A percentile compares a stretch with the other conserved stretches of the same genome.
phyloP scores from a whole-genome alignment of 2,797 vertebrate genomes.

The Sebastes paucispinis region DNA sequence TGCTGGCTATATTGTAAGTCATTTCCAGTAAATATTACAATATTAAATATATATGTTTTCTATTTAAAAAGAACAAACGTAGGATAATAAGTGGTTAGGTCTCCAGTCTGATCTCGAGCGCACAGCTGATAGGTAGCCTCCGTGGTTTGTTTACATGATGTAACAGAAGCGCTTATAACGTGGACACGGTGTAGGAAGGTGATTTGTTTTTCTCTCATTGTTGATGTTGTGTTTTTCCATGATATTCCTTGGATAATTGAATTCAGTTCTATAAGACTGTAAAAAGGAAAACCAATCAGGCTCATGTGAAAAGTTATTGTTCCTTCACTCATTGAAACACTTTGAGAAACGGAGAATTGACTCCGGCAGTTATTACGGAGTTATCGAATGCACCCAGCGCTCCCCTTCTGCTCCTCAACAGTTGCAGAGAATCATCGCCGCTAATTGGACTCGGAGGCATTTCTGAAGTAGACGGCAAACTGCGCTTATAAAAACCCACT shows the following conservation, averaged over 20 bases:
- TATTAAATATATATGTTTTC: too few relatives aligned
- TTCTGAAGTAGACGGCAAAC: slow-evolving; percentile 42
- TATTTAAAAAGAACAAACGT: too few relatives aligned
- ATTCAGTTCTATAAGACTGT: slow-evolving; percentile 1
- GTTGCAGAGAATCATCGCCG: slow-evolving; percentile 59
- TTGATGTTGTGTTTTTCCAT: neutral
- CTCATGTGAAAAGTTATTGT: neutral
- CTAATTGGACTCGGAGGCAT: slow-evolving; percentile 76
- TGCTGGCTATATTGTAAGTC: too few relatives aligned
- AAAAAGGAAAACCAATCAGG: neutral
- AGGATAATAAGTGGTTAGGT: too few relatives aligned
- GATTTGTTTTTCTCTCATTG: neutral
- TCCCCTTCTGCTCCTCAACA: slow-evolving; percentile 34
- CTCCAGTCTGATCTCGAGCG: too few relatives aligned
- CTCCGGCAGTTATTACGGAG: slow-evolving; percentile 22
- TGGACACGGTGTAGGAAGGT: too few relatives aligned
- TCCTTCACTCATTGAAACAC: slow-evolving; percentile 11
- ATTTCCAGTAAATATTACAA: too few relatives aligned
- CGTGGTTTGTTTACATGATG: too few relatives aligned
- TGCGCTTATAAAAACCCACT: slow-evolving; percentile 41
- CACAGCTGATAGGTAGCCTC: too few relatives aligned
- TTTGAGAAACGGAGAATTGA: slow-evolving; percentile 23
- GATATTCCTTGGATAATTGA: neutral
- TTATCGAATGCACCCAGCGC: slow-evolving; percentile 40
- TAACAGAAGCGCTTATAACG: too few relatives aligned